Evolutionary conservation across 2,888 invertebrate species (phyloP), one percentile per base, ranked within the genome.

Genomic region (Tinea pellionella): DNA sequence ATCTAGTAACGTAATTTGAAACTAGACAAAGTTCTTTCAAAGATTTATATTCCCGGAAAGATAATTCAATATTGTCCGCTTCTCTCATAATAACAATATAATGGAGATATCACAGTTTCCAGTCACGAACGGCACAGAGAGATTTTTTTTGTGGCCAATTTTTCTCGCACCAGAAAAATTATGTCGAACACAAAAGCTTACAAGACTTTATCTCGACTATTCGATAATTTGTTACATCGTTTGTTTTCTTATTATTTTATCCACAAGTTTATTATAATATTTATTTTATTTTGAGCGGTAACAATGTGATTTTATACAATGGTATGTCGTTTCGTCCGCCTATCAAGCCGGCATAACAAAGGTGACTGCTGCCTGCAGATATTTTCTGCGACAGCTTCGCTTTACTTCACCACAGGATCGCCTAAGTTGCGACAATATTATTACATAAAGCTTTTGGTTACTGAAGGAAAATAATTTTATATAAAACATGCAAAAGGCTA

Each of bases 51-150:
- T 72, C 69, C 62, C 60, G 64, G 66, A 62, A 62, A 68, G 74
- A 77, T 78, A 78, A 79, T 79, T 78, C 75, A 78, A 80, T 80
- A 77, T 75, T 71, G 68, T 64, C 60, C 41, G 61, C 32, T 55
- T 60, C 70, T 72, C 69, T 69, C 70, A 70, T 75, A 73, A 73
- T 65, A 67, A 70, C 74, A 73, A 73, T 65, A 67, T 74, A 74
- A 77, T 75, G 69, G 71, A 73, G 70, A 73, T 66, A 64, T 66
- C 66, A 68, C 66, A 65, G 67, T 67, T 69, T 68, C 68, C 65
- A 66, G 66, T 68, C 69, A 70, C 69, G 66, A 61, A 19, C 61
- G 60, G 56, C 47, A 47, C 15, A 47, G 47, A 47, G n/a, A 59
- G 55, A 63, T 56, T 60, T 61, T 62, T 60, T 59, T 32, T 63